These are phyloP conservation scores for silkworm (Bombyx mori) DNA, from an alignment of 1,140 invertebrate genomes.

Conservation along the genomic window DNA sequence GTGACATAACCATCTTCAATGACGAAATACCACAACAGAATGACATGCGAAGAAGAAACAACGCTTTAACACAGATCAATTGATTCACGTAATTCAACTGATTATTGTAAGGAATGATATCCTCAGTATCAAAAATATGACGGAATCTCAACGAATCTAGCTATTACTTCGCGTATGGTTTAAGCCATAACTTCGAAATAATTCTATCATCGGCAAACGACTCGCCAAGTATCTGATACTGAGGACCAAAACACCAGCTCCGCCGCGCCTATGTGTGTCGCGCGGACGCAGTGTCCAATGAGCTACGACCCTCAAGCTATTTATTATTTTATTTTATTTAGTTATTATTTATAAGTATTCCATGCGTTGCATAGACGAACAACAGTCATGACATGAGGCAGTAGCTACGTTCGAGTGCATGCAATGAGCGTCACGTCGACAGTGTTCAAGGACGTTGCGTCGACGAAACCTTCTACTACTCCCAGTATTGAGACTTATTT, in stretches of 20 bases:
- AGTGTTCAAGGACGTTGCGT: conserved; percentile 5
- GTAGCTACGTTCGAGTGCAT: conserved; percentile 47
- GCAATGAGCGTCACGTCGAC: conserved; percentile 36
- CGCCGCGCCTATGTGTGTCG: conserved; percentile 57
- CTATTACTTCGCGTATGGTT: too few relatives aligned
- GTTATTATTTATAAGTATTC: too few relatives aligned
- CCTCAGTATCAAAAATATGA: too few relatives aligned
- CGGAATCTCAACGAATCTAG: too few relatives aligned
- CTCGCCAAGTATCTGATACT: conserved; percentile 37
- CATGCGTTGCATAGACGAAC: conserved; percentile 4
- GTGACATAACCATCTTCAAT: conserved; percentile 28
- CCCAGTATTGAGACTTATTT: conserved; percentile 8
- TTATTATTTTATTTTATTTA: neutral
- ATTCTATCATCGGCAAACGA: too few relatives aligned
- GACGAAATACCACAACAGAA: conserved; percentile 41
- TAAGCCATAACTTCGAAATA: too few relatives aligned
- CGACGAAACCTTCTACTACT: too few relatives aligned
- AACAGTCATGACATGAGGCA: conserved; percentile 32
- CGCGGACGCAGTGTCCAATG: conserved; percentile 30
- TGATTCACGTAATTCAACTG: too few relatives aligned
- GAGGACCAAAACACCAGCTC: conserved; percentile 56
- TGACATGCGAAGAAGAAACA: conserved; percentile 56
- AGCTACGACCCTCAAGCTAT: conserved; percentile 32
- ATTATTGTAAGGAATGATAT: too few relatives aligned
- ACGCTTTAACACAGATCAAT: conserved; percentile 51